Evolutionary conservation across 2,113 vertebrate genomes (phyloP).

Genomic region (Neotoma lepida): DNA sequence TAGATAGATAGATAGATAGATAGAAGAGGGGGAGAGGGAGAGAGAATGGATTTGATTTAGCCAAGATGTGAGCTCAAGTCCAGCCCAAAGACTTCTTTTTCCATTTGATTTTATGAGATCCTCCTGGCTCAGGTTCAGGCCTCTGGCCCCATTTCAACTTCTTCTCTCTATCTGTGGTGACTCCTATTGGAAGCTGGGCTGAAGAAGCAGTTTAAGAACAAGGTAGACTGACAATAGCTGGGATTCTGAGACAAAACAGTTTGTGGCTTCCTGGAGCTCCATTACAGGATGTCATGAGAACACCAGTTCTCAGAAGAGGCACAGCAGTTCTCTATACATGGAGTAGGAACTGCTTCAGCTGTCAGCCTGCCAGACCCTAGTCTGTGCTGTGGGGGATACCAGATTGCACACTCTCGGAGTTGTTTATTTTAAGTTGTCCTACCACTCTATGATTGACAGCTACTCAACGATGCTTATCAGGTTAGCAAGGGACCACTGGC

Average conservation of each 20-base stretch:
- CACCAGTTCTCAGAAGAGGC: background rate
- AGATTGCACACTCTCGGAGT: background rate
- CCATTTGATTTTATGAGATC: background rate
- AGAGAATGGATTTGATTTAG: background rate
- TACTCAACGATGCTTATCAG: background rate
- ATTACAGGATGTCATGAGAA: background rate
- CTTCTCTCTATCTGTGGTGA: background rate
- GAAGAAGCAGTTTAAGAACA: background rate
- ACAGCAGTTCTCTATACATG: background rate
- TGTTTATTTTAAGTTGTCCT: background rate
- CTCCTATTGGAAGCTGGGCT: background rate
- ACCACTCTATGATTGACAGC: background rate
- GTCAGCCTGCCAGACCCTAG: background rate
- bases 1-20: background rate
- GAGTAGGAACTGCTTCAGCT: background rate
- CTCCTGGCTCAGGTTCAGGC: background rate
- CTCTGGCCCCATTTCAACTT: background rate
- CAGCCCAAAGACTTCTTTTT: background rate
- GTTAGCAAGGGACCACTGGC: background rate
- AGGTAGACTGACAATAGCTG: background rate
- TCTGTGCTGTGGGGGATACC: background rate
- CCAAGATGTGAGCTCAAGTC: background rate
- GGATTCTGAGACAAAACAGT: background rate
- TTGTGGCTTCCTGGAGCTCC: background rate
- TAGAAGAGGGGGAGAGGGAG: rapidly evolving